Conservation (phyloP, 2,113 vertebrate species). For the Saimiri boliviensis region DNA sequence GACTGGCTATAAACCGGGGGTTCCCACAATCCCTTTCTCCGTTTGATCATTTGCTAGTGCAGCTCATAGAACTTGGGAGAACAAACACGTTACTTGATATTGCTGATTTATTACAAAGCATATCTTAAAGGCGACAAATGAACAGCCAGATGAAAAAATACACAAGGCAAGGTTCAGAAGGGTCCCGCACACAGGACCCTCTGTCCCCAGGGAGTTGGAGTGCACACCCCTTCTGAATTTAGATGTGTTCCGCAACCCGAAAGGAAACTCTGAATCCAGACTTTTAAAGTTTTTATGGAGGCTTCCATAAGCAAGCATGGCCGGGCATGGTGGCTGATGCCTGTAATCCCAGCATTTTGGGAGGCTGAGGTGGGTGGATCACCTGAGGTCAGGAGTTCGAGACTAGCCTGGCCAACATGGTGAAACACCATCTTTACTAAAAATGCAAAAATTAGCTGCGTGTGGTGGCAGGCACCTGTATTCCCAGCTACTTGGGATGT, state of each 20-base stretch:
- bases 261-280: not conserved
- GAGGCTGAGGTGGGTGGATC: too few relatives aligned
- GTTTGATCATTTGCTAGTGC: not conserved
- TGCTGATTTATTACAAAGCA: not conserved
- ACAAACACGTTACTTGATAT: not conserved
- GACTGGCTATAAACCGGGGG: not conserved
- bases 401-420: too few relatives aligned
- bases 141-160: not conserved
- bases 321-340: too few relatives aligned
- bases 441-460: too few relatives aligned
- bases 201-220: not conserved
- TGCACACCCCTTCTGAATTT: not conserved
- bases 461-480: too few relatives aligned
- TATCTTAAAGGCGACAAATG: not conserved
- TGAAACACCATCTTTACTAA: too few relatives aligned
- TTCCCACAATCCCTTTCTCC: not conserved
- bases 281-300: not conserved
- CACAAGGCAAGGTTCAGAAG: not conserved
- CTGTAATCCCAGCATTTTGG: too few relatives aligned
- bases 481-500: too few relatives aligned
- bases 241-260: not conserved
- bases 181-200: accelerated
- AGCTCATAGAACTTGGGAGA: not conserved
- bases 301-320: not conserved
- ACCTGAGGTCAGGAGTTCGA: too few relatives aligned